These are phyloP conservation scores for Xenopus petersii DNA, from an alignment of 2,797 vertebrate species.

Conservation along the genomic window DNA sequence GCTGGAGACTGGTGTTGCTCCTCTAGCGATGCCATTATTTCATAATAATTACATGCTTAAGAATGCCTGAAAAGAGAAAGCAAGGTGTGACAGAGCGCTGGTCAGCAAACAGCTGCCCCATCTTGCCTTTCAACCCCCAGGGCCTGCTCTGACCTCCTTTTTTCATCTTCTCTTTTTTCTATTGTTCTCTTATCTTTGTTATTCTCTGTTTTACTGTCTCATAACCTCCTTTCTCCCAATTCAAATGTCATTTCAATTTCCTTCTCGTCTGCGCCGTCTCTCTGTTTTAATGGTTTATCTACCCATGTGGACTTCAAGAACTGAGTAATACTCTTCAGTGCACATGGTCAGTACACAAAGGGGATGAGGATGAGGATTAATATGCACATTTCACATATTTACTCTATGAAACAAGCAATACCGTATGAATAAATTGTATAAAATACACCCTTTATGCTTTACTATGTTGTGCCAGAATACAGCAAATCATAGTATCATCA, in stretches of 20 bases:
- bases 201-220: conserved; percentile 37
- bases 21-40: conserved; percentile 67
- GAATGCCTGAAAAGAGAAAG: conserved; percentile 56
- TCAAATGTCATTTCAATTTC: conserved; percentile 46
- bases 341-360: background rate
- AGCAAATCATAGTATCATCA: too few species aligned
- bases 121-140: conserved; percentile 60
- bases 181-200: conserved; percentile 30
- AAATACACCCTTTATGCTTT: too few species aligned
- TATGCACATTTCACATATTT: too few species aligned
- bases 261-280: conserved; percentile 26
- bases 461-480: too few species aligned
- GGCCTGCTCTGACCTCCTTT: conserved; percentile 43
- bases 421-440: too few species aligned
- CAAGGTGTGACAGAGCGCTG: conserved; percentile 67
- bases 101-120: conserved; percentile 73
- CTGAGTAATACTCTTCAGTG: background rate
- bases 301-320: conserved; percentile 22
- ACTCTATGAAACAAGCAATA: too few species aligned
- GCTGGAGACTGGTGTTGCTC: conserved; percentile 56
- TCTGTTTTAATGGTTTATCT: conserved; percentile 13
- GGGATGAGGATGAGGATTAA: background rate
- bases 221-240: conserved; percentile 35
- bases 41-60: conserved; percentile 66
- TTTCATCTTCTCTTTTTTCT: conserved; percentile 30